Conservation (phyloP, 2,888 invertebrate genomes). For the Apamea crenata region DNA sequence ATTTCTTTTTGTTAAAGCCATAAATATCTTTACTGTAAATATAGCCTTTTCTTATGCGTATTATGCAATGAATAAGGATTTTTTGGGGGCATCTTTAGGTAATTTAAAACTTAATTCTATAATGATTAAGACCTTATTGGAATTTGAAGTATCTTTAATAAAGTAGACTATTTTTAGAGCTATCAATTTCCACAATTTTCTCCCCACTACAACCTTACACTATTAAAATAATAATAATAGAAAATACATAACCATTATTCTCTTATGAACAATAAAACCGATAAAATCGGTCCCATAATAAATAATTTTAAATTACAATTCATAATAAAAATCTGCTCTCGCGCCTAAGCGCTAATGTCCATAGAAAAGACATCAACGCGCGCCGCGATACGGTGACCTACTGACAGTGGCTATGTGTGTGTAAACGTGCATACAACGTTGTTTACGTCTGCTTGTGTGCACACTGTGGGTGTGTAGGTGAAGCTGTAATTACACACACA, state of each 20-base stretch:
- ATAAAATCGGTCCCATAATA: slow-evolving; percentile 23
- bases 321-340: slow-evolving; percentile 40
- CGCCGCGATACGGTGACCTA: slow-evolving; percentile 74
- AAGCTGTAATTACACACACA: slow-evolving; percentile 64
- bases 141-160: background rate
- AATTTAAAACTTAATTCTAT: background rate
- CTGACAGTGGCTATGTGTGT: slow-evolving; percentile 61
- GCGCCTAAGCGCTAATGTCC: slow-evolving; percentile 56
- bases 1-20: slow-evolving; percentile 34
- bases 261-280: slow-evolving; percentile 19
- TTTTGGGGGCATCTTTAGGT: too few species aligned
- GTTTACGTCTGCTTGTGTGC: slow-evolving; percentile 23
- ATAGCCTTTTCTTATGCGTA: background rate
- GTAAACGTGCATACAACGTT: slow-evolving; percentile 40
- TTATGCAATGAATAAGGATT: background rate
- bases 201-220: background rate
- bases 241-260: slow-evolving; percentile 23
- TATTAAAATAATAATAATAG: slow-evolving; percentile 22
- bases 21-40: slow-evolving; percentile 6
- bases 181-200: background rate
- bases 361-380: slow-evolving; percentile 81
- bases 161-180: background rate
- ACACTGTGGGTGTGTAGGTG: slow-evolving; percentile 43
- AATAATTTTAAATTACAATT: slow-evolving; percentile 32
- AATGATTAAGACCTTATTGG: background rate